Base-by-base conservation (phyloP, 2,888 invertebrate genomes). In the Notodonta dromedarius region DNA sequence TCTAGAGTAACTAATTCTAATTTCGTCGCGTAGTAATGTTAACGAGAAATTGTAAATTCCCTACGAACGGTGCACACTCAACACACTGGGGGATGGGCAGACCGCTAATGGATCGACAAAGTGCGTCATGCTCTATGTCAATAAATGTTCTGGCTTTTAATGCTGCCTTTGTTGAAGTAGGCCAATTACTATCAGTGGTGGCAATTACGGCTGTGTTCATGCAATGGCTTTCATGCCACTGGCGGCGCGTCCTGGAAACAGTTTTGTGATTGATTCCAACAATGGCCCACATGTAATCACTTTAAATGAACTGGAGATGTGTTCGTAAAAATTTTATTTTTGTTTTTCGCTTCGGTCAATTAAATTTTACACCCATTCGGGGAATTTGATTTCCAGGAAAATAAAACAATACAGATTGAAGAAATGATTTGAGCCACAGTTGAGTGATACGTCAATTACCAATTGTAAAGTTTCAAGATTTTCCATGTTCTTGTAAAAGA, bases 131-230 rank as follows among this genome's bases (percentile, higher is more conserved):
- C 79, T 82, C 81, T 84, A 80, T 86, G 84, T 86, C 89, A 88
- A 89, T 88, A 87, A 83, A 85, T 78, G 78, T 77, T 76, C 78
- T 67, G 77, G 84, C 87, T 84, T 89, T 89, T 86, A 88, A 88
- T 86, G 83, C 75, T 78, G 78, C 84, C 82, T 84, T 88, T 90
- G 85, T 88, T 88, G 82, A 85, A 87, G 83, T 84, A 83, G 80
- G 79, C 79, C 85, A 89, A 87, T 90, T 87, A 88, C 86, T 82
- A 85, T 77, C 79, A 77, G 69, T 74, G 71, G 75, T 74, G 78
- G 80, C 79, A 82, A 85, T 87, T 82, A 86, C 73, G 71, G 71
- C 68, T 65, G 66, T 76, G 74, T 81, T 77, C 72, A 69, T 77
- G 79, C 73, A 80, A 73, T 70, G 56, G 61, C 56, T 70, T 65